Conservation (phyloP, 1,140 invertebrate genomes). For the Drosophila quadrilineata region DNA sequence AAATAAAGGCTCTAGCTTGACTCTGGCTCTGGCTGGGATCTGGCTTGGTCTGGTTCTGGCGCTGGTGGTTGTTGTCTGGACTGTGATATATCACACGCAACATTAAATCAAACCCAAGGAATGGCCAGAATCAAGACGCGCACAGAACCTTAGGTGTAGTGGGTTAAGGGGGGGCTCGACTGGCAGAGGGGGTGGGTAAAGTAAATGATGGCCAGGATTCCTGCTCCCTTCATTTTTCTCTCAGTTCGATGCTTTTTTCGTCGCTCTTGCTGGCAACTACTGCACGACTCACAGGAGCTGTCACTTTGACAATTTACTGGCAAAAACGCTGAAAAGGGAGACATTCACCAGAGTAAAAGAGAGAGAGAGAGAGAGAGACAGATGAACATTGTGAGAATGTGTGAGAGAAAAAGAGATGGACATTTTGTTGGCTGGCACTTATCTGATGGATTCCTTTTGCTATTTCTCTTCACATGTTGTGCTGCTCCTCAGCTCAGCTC, state of each 20-base stretch:
- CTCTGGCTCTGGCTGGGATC: conserved; percentile 8
- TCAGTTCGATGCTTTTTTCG: no score
- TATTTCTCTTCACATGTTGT: conserved; percentile 58
- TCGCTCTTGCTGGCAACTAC: conserved; percentile 19
- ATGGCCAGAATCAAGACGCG: conserved; percentile 36
- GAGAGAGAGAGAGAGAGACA: conserved; percentile 2
- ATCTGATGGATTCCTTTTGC: conserved; percentile 74
- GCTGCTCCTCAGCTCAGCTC: no score
- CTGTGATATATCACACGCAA: conserved; percentile 75
- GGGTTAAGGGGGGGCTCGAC: not conserved
- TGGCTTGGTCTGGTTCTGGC: not conserved
- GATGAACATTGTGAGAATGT: no score
- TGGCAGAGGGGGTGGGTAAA: not conserved
- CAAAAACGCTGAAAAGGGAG: conserved; percentile 41
- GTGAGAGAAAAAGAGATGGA: conserved; percentile 4
- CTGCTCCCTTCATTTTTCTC: conserved; percentile 8
- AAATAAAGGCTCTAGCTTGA: conserved; percentile 60
- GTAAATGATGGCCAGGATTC: conserved; percentile 50
- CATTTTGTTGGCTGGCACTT: conserved; percentile 49
- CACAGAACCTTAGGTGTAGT: conserved; percentile 52
- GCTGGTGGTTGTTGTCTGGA: conserved; percentile 39
- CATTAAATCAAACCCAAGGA: conserved; percentile 70
- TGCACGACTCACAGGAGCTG: conserved; percentile 56
- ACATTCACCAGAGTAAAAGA: not conserved
- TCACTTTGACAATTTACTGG: conserved; percentile 80